Evolutionary conservation across 2,888 invertebrate genomes (phyloP).

Genomic region (Amblyjoppa proteus): DNA sequence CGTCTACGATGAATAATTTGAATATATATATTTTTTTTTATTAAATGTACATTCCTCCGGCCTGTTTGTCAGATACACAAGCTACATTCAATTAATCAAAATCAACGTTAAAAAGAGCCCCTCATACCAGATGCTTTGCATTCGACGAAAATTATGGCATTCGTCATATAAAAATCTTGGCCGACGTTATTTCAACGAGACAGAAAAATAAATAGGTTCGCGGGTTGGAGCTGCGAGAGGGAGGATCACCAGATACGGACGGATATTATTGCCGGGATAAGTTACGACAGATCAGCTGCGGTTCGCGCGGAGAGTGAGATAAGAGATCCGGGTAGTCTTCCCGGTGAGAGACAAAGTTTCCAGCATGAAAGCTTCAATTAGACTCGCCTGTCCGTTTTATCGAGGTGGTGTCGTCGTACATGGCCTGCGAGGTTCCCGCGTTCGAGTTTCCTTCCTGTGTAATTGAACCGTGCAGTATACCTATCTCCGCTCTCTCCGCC

Average conservation of each 20-base stretch:
- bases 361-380: constrained; percentile 67
- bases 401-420: constrained; percentile 55
- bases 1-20: background rate
- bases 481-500: background rate
- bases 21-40: background rate
- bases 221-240: background rate
- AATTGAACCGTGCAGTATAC: constrained; percentile 42
- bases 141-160: background rate
- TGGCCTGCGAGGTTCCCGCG: constrained; percentile 26
- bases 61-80: background rate
- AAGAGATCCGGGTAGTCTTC: background rate
- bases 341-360: constrained; percentile 18
- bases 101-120: background rate
- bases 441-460: constrained; percentile 26
- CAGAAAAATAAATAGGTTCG: constrained; percentile 22
- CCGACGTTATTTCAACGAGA: constrained; percentile 24
- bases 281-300: constrained; percentile 21
- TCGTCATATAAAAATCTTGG: background rate
- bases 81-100: background rate
- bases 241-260: constrained; percentile 11
- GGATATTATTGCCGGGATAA: constrained; percentile 39
- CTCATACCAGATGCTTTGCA: background rate
- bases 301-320: constrained; percentile 17
- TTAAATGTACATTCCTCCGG: background rate
- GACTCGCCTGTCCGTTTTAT: constrained; percentile 63